phyloP scores from a whole-genome alignment of 2,888 invertebrate species.

The Brachyopa scutellaris region DNA sequence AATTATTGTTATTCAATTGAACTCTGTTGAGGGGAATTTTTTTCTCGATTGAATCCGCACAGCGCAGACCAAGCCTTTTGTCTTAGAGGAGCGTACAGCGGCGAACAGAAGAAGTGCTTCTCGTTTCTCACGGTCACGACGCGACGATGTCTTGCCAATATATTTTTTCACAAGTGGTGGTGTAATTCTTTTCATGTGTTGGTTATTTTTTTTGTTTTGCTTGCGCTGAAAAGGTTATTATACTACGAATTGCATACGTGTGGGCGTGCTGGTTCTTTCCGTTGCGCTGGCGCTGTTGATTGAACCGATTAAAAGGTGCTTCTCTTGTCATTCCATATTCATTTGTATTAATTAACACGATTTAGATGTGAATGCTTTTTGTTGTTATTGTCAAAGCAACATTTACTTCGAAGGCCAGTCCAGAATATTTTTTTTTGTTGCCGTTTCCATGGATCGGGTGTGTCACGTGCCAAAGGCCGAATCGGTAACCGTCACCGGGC shows the following conservation, averaged over 20 bases:
- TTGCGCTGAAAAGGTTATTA: background rate
- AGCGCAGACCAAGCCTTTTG: background rate
- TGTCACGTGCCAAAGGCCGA: background rate
- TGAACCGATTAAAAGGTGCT: no score
- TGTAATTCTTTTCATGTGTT: no score
- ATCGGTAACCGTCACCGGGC: constrained; percentile 5
- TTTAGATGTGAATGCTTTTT: background rate
- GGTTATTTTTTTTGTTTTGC: background rate
- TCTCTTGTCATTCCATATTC: background rate
- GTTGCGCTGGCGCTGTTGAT: no score
- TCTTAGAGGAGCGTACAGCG: background rate
- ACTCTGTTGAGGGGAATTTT: background rate
- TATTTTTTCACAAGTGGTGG: no score
- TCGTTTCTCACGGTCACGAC: constrained; percentile 2
- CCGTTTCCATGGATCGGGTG: background rate
- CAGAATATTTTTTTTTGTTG: background rate
- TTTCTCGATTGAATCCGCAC: background rate
- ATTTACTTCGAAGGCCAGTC: background rate
- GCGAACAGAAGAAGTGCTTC: background rate
- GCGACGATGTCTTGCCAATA: background rate
- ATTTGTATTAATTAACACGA: background rate
- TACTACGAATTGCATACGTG: background rate
- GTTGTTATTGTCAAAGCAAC: background rate
- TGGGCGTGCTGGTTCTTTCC: background rate
- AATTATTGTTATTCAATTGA: background rate